A percentile compares a stretch with the other conserved stretches of the same genome.
Conservation (phyloP, 2,113 vertebrate genomes). For the Sterna hirundo region DNA sequence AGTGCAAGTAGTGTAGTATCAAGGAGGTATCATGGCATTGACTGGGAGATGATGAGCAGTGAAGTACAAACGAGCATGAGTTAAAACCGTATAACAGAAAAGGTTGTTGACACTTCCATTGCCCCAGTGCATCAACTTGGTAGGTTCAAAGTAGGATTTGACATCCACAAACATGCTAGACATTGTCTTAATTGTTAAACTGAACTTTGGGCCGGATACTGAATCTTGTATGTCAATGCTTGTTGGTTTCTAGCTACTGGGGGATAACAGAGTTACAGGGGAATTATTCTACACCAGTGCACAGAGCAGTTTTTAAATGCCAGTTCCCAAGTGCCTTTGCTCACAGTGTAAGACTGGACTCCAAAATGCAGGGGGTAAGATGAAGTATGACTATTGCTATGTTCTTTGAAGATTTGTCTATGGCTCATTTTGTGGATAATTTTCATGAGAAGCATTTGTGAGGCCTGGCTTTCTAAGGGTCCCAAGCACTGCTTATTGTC, state of each 20-base stretch:
- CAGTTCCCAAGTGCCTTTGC: neutral
- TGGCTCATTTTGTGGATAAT: neutral
- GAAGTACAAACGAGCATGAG: neutral
- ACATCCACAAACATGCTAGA: neutral
- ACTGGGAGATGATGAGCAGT: neutral
- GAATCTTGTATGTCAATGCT: neutral
- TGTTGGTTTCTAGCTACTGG: neutral
- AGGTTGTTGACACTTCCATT: neutral
- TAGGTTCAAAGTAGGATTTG: neutral
- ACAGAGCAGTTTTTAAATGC: neutral
- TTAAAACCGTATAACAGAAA: neutral
- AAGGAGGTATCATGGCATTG: neutral
- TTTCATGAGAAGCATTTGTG: neutral
- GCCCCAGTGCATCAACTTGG: neutral
- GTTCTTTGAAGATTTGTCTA: neutral
- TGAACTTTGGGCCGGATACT: neutral
- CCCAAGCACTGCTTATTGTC: neutral
- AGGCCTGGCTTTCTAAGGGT: neutral
- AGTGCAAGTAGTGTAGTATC: neutral
- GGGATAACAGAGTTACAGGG: neutral
- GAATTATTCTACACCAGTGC: neutral
- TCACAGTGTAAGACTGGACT: neutral
- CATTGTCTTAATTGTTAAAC: neutral
- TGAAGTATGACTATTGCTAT: neutral
- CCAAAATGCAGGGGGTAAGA: neutral